Base-by-base conservation (phyloP, 2,888 invertebrate species). In the Athetis lepigone region DNA sequence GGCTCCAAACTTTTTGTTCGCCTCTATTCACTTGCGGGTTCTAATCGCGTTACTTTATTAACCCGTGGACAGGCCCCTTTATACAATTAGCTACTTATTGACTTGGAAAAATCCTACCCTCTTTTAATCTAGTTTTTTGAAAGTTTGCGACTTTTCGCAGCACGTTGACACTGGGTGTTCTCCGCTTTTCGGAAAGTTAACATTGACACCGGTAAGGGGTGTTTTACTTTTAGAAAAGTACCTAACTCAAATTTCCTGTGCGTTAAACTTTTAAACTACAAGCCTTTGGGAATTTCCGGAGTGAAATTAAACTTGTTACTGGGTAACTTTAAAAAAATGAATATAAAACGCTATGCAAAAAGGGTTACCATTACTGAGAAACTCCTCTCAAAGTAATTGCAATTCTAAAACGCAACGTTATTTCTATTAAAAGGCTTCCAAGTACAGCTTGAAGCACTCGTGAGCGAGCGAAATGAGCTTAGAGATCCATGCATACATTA, bases 11-110 rank as follows among this genome's bases (percentile, higher is more conserved):
- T 85, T 84, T 85, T 82, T 80, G 80, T 82, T 84, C 84, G 72
- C 77, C 84, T 80, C 84, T 91, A 91, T 92, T 92, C 92, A 91
- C 89, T 92, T 80, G 85, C 82, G 85, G 73, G 62, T 76, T 77
- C 88, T 90, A 92, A 93, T 90, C 87, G 87, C 85, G 87, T 92
- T 92, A 90, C 84, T 86, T 85, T 87, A 90, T 90, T 88, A 91
- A 89, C 90, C 90, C 88, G 89, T 87, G 89, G 90, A 92, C 90
- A 90, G 89, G 89, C 86, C 88, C 78, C 86, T 87, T 91, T 88
- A 89, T 87, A 89, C 88, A 90, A 92, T 92, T 91, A 91, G 83
- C 85, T 81, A 83, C 87, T 89, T 88, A 88, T 86, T 90, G 88
- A 85, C 86, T 87, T 82, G 82, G 81, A 83, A 85, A 86, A 85